phyloP scores from a whole-genome alignment of 2,888 invertebrate species.

The Lepidocyrtinus sp. region DNA sequence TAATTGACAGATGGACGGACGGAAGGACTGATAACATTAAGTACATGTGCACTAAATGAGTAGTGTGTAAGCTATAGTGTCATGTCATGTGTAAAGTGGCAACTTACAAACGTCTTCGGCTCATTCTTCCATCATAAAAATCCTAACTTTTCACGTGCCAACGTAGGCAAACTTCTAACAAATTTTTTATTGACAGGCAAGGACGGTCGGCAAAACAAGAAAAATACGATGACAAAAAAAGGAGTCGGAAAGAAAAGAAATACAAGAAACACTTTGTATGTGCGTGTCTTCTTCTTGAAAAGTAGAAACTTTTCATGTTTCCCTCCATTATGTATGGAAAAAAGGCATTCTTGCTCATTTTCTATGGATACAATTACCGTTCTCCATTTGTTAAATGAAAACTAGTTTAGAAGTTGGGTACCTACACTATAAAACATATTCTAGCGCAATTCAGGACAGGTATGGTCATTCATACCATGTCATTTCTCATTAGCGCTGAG shows the following conservation, averaged over 20 bases:
- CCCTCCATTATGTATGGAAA: no score
- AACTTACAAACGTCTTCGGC: slow-evolving; percentile 3
- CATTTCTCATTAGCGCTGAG: neutral
- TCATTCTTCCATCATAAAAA: slow-evolving; percentile 11
- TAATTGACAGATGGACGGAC: no score
- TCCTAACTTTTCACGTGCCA: neutral
- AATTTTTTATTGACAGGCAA: slow-evolving; percentile 12
- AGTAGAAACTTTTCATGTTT: neutral
- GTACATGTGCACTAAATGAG: no score
- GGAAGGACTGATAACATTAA: no score
- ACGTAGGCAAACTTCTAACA: neutral
- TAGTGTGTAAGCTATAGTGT: neutral
- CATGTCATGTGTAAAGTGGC: slow-evolving; percentile 11
- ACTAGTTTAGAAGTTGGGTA: neutral
- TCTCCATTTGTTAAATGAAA: neutral
- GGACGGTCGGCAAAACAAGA: neutral
- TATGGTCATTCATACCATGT: slow-evolving; percentile 2
- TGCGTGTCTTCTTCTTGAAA: neutral
- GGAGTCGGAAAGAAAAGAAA: neutral
- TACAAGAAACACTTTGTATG: neutral
- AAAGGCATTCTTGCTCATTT: no score
- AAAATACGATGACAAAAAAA: neutral
- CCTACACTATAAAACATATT: neutral
- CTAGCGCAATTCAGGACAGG: neutral
- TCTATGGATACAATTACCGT: neutral